A percentile compares a stretch with the other conserved stretches of the same genome.
Conservation (phyloP, 53 echinoderm and acorn worm species). For the Crossaster papposus region DNA sequence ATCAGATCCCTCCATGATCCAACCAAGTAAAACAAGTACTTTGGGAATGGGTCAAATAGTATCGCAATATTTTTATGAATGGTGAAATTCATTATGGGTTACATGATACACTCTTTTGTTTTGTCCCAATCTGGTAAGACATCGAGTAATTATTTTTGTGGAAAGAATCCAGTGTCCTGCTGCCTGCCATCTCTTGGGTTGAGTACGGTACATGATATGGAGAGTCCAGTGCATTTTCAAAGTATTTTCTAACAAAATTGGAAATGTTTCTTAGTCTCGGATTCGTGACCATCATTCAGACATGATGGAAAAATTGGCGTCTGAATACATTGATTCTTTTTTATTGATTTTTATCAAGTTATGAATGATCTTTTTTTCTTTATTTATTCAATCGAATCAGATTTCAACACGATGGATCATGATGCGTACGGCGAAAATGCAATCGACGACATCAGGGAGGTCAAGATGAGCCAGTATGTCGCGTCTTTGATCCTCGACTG, state of each 20-base stretch:
- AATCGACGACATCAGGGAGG: constrained; percentile 69
- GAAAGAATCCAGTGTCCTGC: too few species aligned
- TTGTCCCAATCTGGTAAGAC: not conserved
- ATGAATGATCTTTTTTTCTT: too few species aligned
- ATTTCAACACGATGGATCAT: constrained; percentile 24
- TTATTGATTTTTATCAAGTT: not conserved
- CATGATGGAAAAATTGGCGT: not conserved
- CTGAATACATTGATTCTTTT: not conserved
- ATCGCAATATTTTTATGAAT: not conserved
- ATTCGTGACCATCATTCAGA: too few species aligned
- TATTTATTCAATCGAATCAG: constrained; percentile 1
- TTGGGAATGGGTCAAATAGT: not conserved
- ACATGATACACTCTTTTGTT: not conserved
- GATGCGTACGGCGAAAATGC: constrained; percentile 20
- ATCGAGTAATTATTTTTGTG: too few species aligned
- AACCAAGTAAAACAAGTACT: not conserved
- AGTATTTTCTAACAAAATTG: too few species aligned
- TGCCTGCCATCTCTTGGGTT: too few species aligned
- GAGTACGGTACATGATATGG: too few species aligned
- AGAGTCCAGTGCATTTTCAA: too few species aligned
- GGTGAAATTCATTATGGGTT: not conserved
- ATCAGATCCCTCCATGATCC: too few species aligned
- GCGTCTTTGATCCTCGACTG: constrained; percentile 71
- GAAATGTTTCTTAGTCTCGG: too few species aligned
- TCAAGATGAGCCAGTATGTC: constrained; percentile 75